Evolutionary conservation across 2,797 vertebrate genomes (phyloP).

Genomic region (Petrocephalus sullivani): DNA sequence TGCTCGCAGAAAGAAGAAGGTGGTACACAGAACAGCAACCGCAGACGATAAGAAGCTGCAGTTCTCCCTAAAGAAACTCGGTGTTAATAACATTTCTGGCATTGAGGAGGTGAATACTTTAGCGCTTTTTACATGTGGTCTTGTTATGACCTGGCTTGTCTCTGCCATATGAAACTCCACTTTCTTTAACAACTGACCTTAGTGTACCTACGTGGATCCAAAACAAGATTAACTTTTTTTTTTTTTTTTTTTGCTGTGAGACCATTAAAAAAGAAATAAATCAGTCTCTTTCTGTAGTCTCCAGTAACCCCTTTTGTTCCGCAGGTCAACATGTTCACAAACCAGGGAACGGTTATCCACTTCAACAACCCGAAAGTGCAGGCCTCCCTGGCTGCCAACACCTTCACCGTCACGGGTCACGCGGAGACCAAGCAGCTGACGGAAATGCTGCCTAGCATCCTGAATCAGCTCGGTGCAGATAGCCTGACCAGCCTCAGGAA

Average conservation of each 20-base stretch:
- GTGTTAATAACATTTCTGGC: conserved; percentile 96
- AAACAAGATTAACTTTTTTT: not conserved
- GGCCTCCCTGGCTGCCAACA: conserved; percentile 94
- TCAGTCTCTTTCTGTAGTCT: not conserved
- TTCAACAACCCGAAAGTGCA: conserved; percentile 99
- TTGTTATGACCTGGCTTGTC: not conserved
- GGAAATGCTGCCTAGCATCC: conserved; percentile 96
- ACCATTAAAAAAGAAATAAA: not conserved
- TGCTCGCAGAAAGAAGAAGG: conserved; percentile 99
- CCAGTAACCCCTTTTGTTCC: not conserved
- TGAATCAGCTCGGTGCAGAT: conserved; percentile 95
- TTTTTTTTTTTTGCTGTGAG: not conserved
- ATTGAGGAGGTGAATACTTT: conserved; percentile 81
- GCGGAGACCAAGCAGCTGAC: conserved; percentile 97
- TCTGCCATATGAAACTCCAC: not conserved
- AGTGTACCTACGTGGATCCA: not conserved
- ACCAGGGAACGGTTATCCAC: conserved; percentile 95
- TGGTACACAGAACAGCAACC: conserved; percentile 93
- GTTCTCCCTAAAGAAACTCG: conserved; percentile 93
- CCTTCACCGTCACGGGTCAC: conserved; percentile 94
- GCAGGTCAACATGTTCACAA: conserved; percentile 98
- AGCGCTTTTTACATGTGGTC: not conserved
- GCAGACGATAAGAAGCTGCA: conserved; percentile 98
- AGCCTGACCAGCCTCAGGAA: conserved; percentile 92
- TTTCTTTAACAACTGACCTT: not conserved